These are phyloP conservation scores for Acanthurus tractus DNA, from an alignment of 2,797 vertebrate genomes.

Conservation along the genomic window DNA sequence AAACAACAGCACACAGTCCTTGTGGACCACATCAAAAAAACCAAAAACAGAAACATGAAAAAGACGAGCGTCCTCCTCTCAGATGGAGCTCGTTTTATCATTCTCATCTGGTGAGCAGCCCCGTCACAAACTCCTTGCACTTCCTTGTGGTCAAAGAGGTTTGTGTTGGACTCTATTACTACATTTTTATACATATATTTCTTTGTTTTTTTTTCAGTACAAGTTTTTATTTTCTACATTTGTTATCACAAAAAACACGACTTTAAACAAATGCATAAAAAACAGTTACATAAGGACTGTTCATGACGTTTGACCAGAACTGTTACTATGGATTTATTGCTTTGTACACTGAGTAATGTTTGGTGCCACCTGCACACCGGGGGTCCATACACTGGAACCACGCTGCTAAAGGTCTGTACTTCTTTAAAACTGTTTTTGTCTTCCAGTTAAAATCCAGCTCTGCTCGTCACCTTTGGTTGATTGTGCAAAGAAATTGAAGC, in stretches of 20 bases:
- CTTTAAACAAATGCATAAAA: constrained; percentile 82
- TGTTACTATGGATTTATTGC: constrained; percentile 95
- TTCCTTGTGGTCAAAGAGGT: constrained; percentile 67
- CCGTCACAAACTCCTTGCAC: constrained; percentile 74
- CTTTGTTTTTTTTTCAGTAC: constrained; percentile 67
- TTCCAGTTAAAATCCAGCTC: constrained; percentile 83
- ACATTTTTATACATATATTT: constrained; percentile 78
- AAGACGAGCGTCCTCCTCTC: constrained; percentile 60
- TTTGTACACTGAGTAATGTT: constrained; percentile 92
- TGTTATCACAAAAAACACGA: constrained; percentile 86
- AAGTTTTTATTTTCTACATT: constrained; percentile 76
- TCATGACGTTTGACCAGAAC: constrained; percentile 83
- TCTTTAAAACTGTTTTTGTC: constrained; percentile 46
- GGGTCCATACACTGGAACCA: constrained; percentile 47
- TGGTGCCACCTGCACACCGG: constrained; percentile 81
- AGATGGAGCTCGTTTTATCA: constrained; percentile 78
- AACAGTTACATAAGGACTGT: constrained; percentile 83
- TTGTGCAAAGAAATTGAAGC: constrained; percentile 88
- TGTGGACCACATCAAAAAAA: constrained; percentile 83
- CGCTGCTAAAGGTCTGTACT: constrained; percentile 56
- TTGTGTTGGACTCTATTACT: constrained; percentile 84
- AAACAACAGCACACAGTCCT: constrained; percentile 77
- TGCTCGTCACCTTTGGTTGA: constrained; percentile 89
- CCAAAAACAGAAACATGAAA: constrained; percentile 77
- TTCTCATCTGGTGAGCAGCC: constrained; percentile 89